These are phyloP conservation scores for Druceiella hillmani DNA, from an alignment of 2,888 invertebrate genomes.

Conservation along the genomic window DNA sequence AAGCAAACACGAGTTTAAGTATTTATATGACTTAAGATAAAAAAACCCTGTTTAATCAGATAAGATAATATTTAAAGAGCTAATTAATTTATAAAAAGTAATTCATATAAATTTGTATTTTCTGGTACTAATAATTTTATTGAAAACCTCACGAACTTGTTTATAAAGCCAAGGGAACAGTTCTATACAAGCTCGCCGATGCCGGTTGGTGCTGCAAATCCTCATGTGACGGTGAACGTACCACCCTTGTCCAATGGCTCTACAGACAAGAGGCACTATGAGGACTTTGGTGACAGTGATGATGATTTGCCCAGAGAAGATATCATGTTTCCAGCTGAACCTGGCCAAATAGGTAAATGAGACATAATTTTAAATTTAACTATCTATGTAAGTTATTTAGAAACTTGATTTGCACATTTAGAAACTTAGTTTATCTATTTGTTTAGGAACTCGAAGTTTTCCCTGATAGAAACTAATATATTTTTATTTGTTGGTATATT, in stretches of 20 bases:
- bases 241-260: constrained; percentile 59
- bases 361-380: constrained; percentile 6
- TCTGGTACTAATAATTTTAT: no score
- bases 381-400: constrained; percentile 8
- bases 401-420: background rate
- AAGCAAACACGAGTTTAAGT: no score
- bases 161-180: no score
- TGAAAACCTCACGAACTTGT: no score
- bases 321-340: constrained; percentile 75
- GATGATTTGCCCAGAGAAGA: constrained; percentile 85
- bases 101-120: no score
- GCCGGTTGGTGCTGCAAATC: constrained; percentile 30
- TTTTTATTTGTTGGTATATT: no score
- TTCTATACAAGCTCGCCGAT: constrained; percentile 49
- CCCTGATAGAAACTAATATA: no score
- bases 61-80: no score
- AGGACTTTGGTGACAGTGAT: constrained; percentile 83
- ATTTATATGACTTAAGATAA: no score
- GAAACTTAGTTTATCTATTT: background rate
- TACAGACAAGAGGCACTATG: constrained; percentile 59
- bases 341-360: constrained; percentile 51
- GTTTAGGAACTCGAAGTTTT: no score
- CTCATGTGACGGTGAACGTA: constrained; percentile 36
- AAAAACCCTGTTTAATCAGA: no score
- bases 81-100: no score